Percentiles rank a stretch among this genome's conserved stretches.
Conservation (phyloP, 2,888 invertebrate genomes). For the Luperina nickerlii region DNA sequence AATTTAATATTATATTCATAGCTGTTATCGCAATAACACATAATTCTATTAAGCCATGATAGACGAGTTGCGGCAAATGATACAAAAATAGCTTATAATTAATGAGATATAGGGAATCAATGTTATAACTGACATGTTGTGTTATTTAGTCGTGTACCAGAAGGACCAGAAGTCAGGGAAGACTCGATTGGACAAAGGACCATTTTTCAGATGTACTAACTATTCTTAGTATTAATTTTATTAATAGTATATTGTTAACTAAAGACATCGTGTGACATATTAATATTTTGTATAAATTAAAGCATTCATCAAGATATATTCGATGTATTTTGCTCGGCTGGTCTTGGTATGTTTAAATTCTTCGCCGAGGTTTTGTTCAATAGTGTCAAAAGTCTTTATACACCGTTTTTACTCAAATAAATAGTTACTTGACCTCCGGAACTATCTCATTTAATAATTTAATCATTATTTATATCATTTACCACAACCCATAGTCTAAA, state of each 20-base stretch:
- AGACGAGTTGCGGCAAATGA: constrained; percentile 65
- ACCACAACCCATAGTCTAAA: constrained; percentile 73
- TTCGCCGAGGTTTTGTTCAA: neutral
- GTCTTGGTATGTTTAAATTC: neutral
- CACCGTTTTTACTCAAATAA: neutral
- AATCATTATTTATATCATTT: constrained; percentile 55
- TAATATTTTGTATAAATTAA: neutral
- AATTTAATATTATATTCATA: constrained; percentile 37
- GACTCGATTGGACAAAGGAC: neutral
- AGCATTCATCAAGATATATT: neutral
- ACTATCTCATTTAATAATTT: constrained; percentile 11
- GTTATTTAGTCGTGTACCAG: neutral
- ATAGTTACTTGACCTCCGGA: neutral
- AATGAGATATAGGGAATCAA: constrained; percentile 23
- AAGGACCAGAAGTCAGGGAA: constrained; percentile 10
- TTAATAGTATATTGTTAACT: neutral
- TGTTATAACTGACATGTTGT: neutral
- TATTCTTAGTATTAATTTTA: neutral
- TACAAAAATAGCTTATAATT: constrained; percentile 35
- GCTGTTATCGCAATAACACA: constrained; percentile 53
- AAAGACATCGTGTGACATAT: neutral
- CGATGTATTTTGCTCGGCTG: constrained; percentile 2
- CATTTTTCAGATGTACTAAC: neutral
- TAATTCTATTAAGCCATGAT: constrained; percentile 88
- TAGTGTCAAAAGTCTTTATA: neutral